Base-by-base conservation (phyloP, 2,797 vertebrate genomes). In the Sebastes trivittatus region DNA sequence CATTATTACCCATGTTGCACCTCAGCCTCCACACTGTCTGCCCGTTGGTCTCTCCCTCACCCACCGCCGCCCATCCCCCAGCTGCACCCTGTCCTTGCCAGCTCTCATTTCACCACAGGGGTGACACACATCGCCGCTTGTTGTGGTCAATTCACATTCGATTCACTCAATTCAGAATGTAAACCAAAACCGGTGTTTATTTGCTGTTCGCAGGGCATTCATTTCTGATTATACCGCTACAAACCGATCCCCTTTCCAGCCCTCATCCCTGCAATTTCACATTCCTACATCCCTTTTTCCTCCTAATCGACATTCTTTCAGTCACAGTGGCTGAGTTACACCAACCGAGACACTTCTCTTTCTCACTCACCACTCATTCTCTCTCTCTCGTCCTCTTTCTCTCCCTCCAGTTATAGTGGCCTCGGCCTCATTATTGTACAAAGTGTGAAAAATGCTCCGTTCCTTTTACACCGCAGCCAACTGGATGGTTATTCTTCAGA, bases 161-260 rank as follows among this genome's bases (percentile, higher is more conserved):
- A 71, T 80, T 64, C 14, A 60, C 73, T 59, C 22, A 16, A 20
- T 63, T 75, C 70, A 42, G 29, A 74, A 62, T 49, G 14, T 36
- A 76, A 77, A 77, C 29, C 6, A 6, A 79, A 72, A 67, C 58
- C 32, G 42, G 11, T 79, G 75, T 75, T 72, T 72, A 56, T 84
- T 25, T 62, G 29, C 30, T 22, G 1, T 54, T 82, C 58, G n/a
- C 58, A 38, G 63, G 20, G 22, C 74, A 38, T 80, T 77, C 11
- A 23, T 42, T 66, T 58, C 20, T 78, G 22, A 75, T 86, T 77
- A 34, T 7, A 22, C 72, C 18, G 27, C 56, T n/a, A 20, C 34
- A 65, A 76, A 71, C 25, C 4, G 2, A 80, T 72, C 46, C 55
- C 46, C 13, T 5, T 56, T 46, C 23, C 49, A 30, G 27, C 23